Base-by-base conservation (phyloP, 1,140 invertebrate genomes). In the Samia ricini region DNA sequence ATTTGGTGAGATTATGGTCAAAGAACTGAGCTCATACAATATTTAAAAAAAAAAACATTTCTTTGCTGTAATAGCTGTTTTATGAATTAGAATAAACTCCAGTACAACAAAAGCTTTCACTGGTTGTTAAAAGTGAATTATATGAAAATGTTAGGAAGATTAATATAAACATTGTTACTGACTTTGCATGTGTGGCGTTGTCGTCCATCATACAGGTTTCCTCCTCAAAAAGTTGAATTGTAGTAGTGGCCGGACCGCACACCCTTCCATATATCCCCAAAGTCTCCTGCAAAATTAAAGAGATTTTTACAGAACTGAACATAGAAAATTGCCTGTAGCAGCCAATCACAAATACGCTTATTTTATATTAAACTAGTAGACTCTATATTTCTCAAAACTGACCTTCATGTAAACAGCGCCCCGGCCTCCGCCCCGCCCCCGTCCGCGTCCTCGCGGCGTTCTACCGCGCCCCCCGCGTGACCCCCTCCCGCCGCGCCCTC, bases 121-220 rank as follows among this genome's bases (percentile, higher is more conserved):
- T n/a, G n/a, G n/a, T 42, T 42, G n/a, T 10, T 42, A 42, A 42
- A 42, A 15, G 3, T 3, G 12, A 12, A 42, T 15, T 12, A 42
- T 12, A 42, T 42, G 4, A 42, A 15, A 42, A 42, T 29, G 4
- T 5, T 29, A 29, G 26, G n/a, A n/a, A 8, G 33, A 42, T 15
- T 15, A 15, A 33, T 22, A 10, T 24, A 22, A 20, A 51, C 49
- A 26, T 26, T 2, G 15, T 56, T 56, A 81, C 75, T 79, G 68
- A 91, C 89, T 77, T 91, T 67, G 88, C 86, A 20, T 86, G 88
- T 56, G 91, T 93, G 51, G 90, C 91, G 72, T 92, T 90, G 73
- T 95, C 95, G 10, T 95, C 95, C 88, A 96, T 97, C 96, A 97
- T 97, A 71, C 96, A 93, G 2, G 96, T 97, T 75, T 97, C 96